phyloP scores from a whole-genome alignment of 2,888 invertebrate species.

The Charanyca ferruginea region DNA sequence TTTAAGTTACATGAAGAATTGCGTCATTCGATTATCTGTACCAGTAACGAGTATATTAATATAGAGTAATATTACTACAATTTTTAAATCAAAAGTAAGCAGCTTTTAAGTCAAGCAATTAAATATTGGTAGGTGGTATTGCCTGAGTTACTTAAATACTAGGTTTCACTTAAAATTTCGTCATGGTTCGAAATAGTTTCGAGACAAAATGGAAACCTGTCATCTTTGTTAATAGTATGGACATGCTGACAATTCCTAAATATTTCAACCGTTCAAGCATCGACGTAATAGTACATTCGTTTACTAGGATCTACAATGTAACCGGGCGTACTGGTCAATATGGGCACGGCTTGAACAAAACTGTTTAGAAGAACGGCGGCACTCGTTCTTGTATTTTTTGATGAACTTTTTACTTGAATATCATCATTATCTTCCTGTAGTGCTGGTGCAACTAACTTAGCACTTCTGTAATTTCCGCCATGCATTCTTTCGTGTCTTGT shows the following conservation, averaged over 20 bases:
- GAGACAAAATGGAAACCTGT: constrained; percentile 28
- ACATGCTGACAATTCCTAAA: background rate
- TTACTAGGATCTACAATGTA: constrained; percentile 89
- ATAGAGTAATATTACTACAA: constrained; percentile 11
- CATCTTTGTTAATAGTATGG: constrained; percentile 11
- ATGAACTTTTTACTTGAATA: constrained; percentile 60
- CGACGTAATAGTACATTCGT: constrained; percentile 89
- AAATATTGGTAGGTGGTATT: constrained; percentile 29
- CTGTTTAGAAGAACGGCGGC: constrained; percentile 82
- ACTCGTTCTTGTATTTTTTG: constrained; percentile 69
- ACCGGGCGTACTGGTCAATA: constrained; percentile 81
- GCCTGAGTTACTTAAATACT: constrained; percentile 22
- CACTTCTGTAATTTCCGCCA: constrained; percentile 87
- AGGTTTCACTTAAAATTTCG: constrained; percentile 29
- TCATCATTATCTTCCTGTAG: constrained; percentile 56
- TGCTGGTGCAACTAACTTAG: constrained; percentile 71
- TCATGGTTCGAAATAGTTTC: constrained; percentile 27
- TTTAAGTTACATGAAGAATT: constrained; percentile 43
- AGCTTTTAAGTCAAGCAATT: constrained; percentile 24
- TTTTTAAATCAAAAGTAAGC: constrained; percentile 30
- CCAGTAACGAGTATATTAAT: constrained; percentile 6
- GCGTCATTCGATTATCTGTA: constrained; percentile 18
- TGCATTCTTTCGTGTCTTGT: constrained; percentile 76
- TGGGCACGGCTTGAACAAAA: constrained; percentile 83
- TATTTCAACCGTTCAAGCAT: constrained; percentile 65